Conservation (phyloP, 2,888 invertebrate species). For the Dicranocentrus wangi region DNA sequence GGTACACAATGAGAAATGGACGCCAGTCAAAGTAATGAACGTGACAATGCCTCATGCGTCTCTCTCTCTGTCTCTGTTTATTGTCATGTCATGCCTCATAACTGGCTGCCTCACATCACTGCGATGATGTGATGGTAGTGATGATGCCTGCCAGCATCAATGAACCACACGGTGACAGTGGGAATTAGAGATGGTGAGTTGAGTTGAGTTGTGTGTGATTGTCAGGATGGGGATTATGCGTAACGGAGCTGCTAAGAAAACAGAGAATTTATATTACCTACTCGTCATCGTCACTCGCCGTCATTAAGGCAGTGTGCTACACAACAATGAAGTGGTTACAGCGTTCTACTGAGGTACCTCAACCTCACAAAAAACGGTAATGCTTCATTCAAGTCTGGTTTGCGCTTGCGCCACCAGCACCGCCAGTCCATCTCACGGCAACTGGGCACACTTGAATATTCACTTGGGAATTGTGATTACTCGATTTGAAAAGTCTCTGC, state of each 20-base stretch:
- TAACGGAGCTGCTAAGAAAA: no score
- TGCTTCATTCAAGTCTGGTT: neutral
- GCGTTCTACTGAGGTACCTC: neutral
- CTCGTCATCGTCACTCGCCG: neutral
- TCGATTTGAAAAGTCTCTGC: neutral
- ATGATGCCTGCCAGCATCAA: neutral
- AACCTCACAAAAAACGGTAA: neutral
- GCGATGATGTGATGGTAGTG: neutral
- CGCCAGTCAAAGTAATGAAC: slow-evolving; percentile 8
- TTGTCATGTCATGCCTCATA: slow-evolving; percentile 9
- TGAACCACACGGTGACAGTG: neutral
- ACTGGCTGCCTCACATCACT: no score
- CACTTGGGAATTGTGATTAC: neutral
- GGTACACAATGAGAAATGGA: neutral
- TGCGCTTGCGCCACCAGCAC: neutral
- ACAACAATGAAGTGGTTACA: no score
- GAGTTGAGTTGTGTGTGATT: no score
- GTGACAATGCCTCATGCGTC: slow-evolving; percentile 32
- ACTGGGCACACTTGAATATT: neutral
- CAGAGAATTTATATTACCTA: neutral
- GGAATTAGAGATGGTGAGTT: neutral
- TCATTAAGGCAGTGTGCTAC: neutral
- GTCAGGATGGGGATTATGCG: no score
- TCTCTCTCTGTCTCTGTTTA: no score
- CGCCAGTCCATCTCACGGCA: neutral